Evolutionary conservation across 2,797 vertebrate genomes (phyloP), one percentile per base, ranked within the genome.

Genomic region (Anguilla marmorata): DNA sequence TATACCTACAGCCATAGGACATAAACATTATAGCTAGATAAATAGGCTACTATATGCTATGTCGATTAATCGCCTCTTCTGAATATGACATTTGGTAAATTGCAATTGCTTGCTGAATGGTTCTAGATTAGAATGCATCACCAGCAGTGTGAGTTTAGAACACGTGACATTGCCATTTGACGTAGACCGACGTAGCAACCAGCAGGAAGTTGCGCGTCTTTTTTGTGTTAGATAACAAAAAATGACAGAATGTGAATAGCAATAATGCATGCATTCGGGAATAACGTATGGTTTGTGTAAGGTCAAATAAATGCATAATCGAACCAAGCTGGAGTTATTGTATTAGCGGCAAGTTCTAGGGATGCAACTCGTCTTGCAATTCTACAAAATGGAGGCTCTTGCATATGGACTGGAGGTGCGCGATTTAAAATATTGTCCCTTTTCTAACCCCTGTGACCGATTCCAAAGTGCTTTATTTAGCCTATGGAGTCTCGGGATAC

Each of bases 311-410:
- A 50, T 48, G 16, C 27, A 50, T 33, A 82, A 16, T 24, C 45
- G 16, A 27, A 19, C 16, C n/a, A 19, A 33, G 79, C 54, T 41
- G 41, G 45, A 66, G 56, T 1, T 19, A 8, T n/a, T 58, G 45
- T 52, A n/a, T 83, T 48, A 84, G 27, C 83, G 16, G 16, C 30
- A 14, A 16, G 30, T 74, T 2, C 37, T 74, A 66, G n/a, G 21
- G 82, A 83, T 66, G 63, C 83, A 56, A 33, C 66, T 84, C 50
- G 79, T 50, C 52, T 85, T 27, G 50, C 48, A 85, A 90, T 0
- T 96, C 92, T 86, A 91, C 92, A 96, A 95, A 69, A 90, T 89
- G 89, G 90, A 91, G 69, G 87, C 56, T 54, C 54, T 85, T 87
- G 84, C 74, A n/a, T 84, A 41, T 16, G 12, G 30, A 56, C 16